Percentiles rank a stretch among this genome's conserved stretches.
Conservation (phyloP, 2,888 invertebrate genomes). For the Epirrita christyi region DNA sequence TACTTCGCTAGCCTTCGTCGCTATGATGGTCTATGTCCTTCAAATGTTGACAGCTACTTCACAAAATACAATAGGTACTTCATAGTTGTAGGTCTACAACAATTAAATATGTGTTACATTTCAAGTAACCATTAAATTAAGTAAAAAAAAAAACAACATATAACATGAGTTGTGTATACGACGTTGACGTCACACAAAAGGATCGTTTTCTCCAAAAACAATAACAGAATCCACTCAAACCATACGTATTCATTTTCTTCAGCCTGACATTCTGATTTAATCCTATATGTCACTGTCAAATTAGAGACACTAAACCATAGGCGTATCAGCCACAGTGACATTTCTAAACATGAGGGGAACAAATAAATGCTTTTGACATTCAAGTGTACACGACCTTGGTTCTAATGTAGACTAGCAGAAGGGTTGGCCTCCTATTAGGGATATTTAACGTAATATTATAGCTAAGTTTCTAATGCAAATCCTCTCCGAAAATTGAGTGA, state of each 20-base stretch:
- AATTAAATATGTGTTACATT: too few species aligned
- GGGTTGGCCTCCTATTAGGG: conserved; percentile 66
- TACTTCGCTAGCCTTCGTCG: too few species aligned
- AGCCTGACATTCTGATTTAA: conserved; percentile 77
- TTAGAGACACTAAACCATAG: conserved; percentile 79
- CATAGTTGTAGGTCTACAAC: too few species aligned
- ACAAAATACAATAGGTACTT: too few species aligned
- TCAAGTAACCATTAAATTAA: too few species aligned
- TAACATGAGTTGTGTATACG: too few species aligned
- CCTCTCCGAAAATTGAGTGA: conserved; percentile 55
- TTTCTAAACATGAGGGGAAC: conserved; percentile 78
- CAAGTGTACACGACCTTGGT: conserved; percentile 74
- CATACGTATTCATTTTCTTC: conserved; percentile 65
- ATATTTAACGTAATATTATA: conserved; percentile 52
- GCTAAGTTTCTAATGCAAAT: conserved; percentile 48
- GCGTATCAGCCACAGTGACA: conserved; percentile 78
- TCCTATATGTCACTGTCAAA: conserved; percentile 80
- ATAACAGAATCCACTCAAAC: conserved; percentile 60
- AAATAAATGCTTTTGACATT: conserved; percentile 82
- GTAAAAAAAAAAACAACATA: too few species aligned
- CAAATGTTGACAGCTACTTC: too few species aligned
- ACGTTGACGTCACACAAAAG: conserved; percentile 21
- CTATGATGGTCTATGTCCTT: too few species aligned
- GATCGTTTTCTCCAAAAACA: conserved; percentile 46
- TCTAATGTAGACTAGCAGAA: conserved; percentile 65